Base-by-base conservation (phyloP, 2,797 vertebrate species). In the Phrynocephalus vlangalii region DNA sequence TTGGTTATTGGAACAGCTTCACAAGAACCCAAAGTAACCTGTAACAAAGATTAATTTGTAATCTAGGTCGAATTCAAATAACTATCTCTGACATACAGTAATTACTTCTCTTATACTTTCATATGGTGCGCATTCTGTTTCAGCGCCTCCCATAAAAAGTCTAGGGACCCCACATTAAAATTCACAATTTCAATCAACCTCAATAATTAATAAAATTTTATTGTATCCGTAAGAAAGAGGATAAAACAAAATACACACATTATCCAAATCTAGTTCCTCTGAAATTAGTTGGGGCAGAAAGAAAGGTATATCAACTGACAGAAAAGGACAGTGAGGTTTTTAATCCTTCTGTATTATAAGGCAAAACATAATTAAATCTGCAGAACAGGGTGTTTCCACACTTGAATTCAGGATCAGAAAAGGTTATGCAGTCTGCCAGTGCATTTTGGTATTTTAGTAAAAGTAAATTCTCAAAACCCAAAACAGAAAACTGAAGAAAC, bases 21-120 rank as follows among this genome's bases (percentile, higher is more conserved):
- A 93, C 79, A 91, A 90, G 86, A 96, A 86, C 86, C 95, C 93
- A 56, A 93, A 79, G 86, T 94, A 95, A 94, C 38, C 88, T 89
- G 67, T 90, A 81, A 92, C 68, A 90, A 33, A 94, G 88, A 91
- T 89, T 91, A 94, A 92, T 94, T 91, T 94, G 87, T 63, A 93
- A 92, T 93, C 92, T 91, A 92, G 73, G 33, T 79, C 30, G 87
- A 56, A 0, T 13, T 6, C 8, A 60, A 70, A 93, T 87, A 85
- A 89, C 82, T 92, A 33, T 79, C 91, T 90, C 33, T 18, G 91
- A 66, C 86, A 86, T 93, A n/a, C n/a, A n/a, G n/a, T n/a, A 94
- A 92, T 48, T 88, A 85, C 20, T 82, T 63, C 18, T 30, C 11
- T 33, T 86, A 1, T 2, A 7, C 13, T 15, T 5, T 60, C 52